A percentile compares a stretch with the other conserved stretches of the same genome.
Conservation (phyloP, 1,140 invertebrate species). For the Pseudomyrmex gracilis region DNA sequence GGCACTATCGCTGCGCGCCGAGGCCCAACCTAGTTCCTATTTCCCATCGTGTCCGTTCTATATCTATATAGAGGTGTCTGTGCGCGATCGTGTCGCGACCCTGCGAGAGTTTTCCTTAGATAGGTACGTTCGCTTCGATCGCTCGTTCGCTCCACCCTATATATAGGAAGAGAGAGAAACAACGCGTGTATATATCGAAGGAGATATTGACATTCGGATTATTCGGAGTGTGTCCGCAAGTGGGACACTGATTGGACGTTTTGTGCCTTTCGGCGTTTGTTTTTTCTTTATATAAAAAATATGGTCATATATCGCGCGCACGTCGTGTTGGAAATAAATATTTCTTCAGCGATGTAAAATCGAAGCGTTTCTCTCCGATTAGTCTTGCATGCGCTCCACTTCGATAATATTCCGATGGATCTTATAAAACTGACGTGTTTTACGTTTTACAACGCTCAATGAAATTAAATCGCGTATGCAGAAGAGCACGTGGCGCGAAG, state of each 20-base stretch:
- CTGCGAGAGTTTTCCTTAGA: conserved; percentile 67
- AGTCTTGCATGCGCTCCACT: not conserved
- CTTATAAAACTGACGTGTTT: too few relatives aligned
- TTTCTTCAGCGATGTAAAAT: not conserved
- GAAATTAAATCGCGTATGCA: conserved; percentile 25
- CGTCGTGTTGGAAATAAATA: not conserved
- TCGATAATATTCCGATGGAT: not conserved
- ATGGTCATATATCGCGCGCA: not conserved
- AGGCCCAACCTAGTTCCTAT: conserved; percentile 76
- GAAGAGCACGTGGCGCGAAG: not conserved
- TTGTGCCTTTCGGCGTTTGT: not conserved
- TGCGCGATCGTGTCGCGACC: conserved; percentile 65
- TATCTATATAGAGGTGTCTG: conserved; percentile 63
- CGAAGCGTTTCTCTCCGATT: conserved; percentile 11
- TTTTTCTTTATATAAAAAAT: not conserved
- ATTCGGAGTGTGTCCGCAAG: not conserved
- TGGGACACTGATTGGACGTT: not conserved
- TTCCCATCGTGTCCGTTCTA: conserved; percentile 74
- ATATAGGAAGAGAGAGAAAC: conserved; percentile 47
- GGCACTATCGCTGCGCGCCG: conserved; percentile 66
- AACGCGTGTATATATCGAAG: not conserved
- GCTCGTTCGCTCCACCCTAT: conserved; percentile 45
- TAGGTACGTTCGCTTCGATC: conserved; percentile 40
- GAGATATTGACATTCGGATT: conserved; percentile 4
- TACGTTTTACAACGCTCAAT: not conserved